Evolutionary conservation across 2,888 invertebrate species (phyloP).

Genomic region (Tanypteryx hageni): DNA sequence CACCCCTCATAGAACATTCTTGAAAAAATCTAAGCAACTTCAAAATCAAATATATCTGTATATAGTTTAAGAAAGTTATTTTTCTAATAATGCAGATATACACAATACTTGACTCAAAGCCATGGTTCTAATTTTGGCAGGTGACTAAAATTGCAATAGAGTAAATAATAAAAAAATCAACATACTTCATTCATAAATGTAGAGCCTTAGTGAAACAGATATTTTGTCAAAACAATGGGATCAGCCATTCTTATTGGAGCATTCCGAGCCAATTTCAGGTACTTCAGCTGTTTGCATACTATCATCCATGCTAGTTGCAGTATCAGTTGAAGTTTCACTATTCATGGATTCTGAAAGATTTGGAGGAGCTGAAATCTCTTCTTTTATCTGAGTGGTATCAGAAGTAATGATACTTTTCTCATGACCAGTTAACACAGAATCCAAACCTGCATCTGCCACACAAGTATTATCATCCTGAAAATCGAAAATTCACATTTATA

Average conservation of each 20-base stretch:
- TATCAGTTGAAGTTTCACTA: constrained; percentile 74
- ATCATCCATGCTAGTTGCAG: constrained; percentile 74
- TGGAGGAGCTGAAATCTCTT: constrained; percentile 72
- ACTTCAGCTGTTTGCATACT: constrained; percentile 74
- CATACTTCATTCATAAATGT: not conserved
- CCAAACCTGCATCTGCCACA: not conserved
- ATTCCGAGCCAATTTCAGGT: constrained; percentile 67
- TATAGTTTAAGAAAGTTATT: no score
- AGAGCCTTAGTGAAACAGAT: not conserved
- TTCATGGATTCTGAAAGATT: constrained; percentile 73
- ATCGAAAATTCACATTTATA: not conserved
- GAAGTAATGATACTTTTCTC: not conserved
- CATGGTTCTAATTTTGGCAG: not conserved
- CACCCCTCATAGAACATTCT: no score
- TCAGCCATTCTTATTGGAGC: constrained; percentile 55
- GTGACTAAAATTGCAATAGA: not conserved
- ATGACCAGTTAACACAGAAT: not conserved
- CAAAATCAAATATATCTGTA: no score
- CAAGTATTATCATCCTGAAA: constrained; percentile 25
- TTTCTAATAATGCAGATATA: not conserved
- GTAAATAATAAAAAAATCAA: not conserved
- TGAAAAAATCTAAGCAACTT: no score
- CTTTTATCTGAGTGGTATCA: constrained; percentile 71
- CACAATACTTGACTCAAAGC: not conserved
- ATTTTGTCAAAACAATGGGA: not conserved